Percentiles rank a stretch among this genome's conserved stretches.
Evolutionary conservation across 2,888 invertebrate species (phyloP).

Genomic region (Platerodrilus igneus): DNA sequence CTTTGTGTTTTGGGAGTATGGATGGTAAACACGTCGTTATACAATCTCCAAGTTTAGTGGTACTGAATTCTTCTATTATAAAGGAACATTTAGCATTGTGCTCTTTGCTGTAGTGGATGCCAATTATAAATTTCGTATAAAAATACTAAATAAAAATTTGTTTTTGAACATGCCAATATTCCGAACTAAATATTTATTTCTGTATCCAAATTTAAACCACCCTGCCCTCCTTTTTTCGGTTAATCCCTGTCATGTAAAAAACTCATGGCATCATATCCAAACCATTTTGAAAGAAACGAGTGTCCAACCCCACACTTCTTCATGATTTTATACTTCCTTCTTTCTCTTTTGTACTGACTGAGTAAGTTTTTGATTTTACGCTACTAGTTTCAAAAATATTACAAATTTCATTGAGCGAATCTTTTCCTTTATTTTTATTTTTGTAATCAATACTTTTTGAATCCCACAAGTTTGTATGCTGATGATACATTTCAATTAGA

Average conservation of each 20-base stretch:
- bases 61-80: conserved; percentile 36
- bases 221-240: conserved; percentile 6
- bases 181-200: too few species aligned
- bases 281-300: conserved; percentile 7
- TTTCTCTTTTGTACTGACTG: conserved; percentile 7
- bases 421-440: conserved; percentile 3
- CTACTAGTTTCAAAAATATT: conserved; percentile 7
- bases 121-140: conserved; percentile 31
- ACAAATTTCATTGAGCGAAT: conserved; percentile 7
- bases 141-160: too few species aligned
- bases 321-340: conserved; percentile 6
- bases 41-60: conserved; percentile 31
- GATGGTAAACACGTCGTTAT: conserved; percentile 38
- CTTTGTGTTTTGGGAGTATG: conserved; percentile 27
- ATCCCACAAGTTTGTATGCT: conserved; percentile 6
- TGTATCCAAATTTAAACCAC: conserved; percentile 2
- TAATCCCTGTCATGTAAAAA: conserved; percentile 6
- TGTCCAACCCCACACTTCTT: conserved; percentile 4
- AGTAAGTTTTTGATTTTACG: conserved; percentile 7
- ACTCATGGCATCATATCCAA: conserved; percentile 8
- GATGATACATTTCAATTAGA: conserved; percentile 1
- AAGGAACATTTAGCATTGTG: conserved; percentile 32
- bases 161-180: too few species aligned
- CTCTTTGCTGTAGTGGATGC: conserved; percentile 35
- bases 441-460: not conserved